phyloP scores from a whole-genome alignment of 2,888 invertebrate genomes.

The Caenorhabditis sp. region DNA sequence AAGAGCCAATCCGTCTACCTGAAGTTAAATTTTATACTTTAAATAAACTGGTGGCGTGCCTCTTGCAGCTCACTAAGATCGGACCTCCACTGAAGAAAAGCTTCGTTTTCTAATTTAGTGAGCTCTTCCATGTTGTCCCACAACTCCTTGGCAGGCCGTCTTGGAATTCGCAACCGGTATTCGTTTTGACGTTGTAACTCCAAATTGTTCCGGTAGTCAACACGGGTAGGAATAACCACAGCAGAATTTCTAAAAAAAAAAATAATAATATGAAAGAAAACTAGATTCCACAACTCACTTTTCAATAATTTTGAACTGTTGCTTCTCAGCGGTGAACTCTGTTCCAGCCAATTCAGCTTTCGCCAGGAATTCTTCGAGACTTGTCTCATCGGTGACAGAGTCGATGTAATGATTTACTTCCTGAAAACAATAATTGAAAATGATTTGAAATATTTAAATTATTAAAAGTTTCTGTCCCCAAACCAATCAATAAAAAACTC shows the following conservation, averaged over 20 bases:
- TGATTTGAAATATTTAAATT: too few relatives aligned
- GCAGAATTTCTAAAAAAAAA: slow-evolving; percentile 49
- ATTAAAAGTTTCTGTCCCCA: slow-evolving; percentile 6
- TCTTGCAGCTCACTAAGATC: slow-evolving; percentile 78
- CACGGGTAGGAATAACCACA: slow-evolving; percentile 54
- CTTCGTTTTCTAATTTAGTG: slow-evolving; percentile 81
- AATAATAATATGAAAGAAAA: slow-evolving; percentile 1
- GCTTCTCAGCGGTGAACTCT: slow-evolving; percentile 80
- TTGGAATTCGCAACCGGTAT: slow-evolving; percentile 81
- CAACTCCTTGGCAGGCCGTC: slow-evolving; percentile 85
- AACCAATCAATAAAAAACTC: too few relatives aligned
- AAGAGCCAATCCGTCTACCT: slow-evolving; percentile 80
- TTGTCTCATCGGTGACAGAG: slow-evolving; percentile 67
- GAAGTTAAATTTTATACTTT: slow-evolving; percentile 21
- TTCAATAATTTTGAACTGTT: slow-evolving; percentile 60
- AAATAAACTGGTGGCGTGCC: slow-evolving; percentile 42
- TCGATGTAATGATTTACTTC: slow-evolving; percentile 58
- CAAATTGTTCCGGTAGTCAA: slow-evolving; percentile 52
- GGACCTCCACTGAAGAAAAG: slow-evolving; percentile 90
- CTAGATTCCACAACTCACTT: slow-evolving; percentile 43
- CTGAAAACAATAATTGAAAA: slow-evolving; percentile 16
- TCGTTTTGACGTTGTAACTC: slow-evolving; percentile 73
- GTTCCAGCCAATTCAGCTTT: slow-evolving; percentile 92
- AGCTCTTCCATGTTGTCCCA: slow-evolving; percentile 84
- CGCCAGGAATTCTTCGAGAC: slow-evolving; percentile 88